Percentiles rank a stretch among this genome's conserved stretches.
phyloP scores from a whole-genome alignment of 2,797 vertebrate species.

The Phataginus tricuspis region DNA sequence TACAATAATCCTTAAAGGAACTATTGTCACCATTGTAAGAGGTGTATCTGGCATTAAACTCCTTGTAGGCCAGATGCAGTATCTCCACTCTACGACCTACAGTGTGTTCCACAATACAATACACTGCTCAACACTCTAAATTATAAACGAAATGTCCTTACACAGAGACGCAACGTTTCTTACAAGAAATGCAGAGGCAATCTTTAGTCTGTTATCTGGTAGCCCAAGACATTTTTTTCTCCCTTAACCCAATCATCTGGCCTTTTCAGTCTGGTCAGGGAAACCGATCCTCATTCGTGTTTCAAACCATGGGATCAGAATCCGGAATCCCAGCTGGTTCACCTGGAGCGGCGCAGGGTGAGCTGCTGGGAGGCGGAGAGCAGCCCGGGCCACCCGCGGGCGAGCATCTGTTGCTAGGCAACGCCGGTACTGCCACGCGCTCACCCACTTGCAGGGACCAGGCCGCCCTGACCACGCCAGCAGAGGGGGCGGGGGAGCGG shows the following conservation, averaged over 20 bases:
- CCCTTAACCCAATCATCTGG: neutral
- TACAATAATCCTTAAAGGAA: neutral
- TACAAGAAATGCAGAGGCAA: neutral
- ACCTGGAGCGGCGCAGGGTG: neutral
- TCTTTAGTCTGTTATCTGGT: neutral
- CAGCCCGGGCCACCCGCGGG: neutral
- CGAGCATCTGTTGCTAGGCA: conserved; percentile 62
- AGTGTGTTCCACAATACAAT: too few relatives aligned
- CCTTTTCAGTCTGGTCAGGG: neutral
- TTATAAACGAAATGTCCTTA: neutral
- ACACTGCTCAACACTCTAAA: neutral
- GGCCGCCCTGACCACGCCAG: neutral
- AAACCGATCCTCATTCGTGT: neutral
- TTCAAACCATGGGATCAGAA: conserved; percentile 38
- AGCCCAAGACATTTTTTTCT: neutral
- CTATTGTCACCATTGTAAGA: neutral
- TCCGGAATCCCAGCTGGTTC: neutral
- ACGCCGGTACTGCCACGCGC: neutral
- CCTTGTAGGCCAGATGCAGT: neutral
- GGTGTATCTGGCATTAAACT: neutral
- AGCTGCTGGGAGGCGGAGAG: neutral
- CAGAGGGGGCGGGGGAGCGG: neutral
- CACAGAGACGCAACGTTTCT: neutral
- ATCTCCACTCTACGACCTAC: rapidly evolving
- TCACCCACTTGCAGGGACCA: neutral